Evolutionary conservation across 2,797 vertebrate genomes (phyloP).

Genomic region (Labeo calbasu): DNA sequence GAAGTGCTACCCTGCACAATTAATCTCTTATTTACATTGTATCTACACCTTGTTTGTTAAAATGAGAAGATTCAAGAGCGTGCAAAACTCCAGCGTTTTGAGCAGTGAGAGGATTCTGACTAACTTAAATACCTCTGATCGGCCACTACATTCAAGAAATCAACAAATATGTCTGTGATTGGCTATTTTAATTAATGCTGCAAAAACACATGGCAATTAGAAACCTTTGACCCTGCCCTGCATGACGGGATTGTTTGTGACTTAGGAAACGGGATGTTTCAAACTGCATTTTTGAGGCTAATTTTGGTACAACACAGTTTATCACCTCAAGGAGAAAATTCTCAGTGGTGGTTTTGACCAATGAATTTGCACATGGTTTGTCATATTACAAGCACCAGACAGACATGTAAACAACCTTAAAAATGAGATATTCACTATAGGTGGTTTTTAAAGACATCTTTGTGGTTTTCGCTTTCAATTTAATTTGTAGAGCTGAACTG

Average conservation of each 20-base stretch:
- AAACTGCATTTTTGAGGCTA: neutral
- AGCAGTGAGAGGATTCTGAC: too few species aligned
- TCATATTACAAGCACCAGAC: neutral
- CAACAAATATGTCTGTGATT: too few species aligned
- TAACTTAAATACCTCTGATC: too few species aligned
- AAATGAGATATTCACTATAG: neutral
- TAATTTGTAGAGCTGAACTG: neutral
- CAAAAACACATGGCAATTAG: neutral
- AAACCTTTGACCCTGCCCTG: neutral
- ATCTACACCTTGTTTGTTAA: too few species aligned
- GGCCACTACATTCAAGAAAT: too few species aligned
- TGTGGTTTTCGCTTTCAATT: neutral
- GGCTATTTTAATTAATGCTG: too few species aligned
- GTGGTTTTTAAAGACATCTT: neutral
- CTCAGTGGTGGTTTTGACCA: neutral
- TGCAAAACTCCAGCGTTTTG: too few species aligned
- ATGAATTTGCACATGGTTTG: neutral
- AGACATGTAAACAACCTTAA: neutral
- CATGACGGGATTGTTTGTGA: neutral
- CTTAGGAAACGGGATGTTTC: neutral
- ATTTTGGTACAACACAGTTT: neutral
- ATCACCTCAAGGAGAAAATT: neutral
- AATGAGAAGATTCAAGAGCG: too few species aligned
- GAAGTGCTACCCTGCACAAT: too few species aligned
- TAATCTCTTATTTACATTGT: too few species aligned